Base-by-base conservation (phyloP, 2,113 vertebrate genomes). In the Caranx melampygus region DNA sequence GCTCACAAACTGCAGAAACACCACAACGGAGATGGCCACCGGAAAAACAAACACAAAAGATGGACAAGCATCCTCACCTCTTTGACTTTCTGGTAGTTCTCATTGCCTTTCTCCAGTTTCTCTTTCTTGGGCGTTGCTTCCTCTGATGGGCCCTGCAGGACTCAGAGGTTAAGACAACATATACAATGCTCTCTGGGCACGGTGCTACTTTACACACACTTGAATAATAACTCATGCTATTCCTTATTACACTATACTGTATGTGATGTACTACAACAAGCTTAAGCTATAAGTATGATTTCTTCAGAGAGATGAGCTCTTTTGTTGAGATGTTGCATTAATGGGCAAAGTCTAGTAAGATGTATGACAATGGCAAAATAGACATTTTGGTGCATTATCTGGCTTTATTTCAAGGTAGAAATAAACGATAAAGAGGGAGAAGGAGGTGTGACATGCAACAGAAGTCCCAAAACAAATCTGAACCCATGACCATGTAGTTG, bases 21-120 rank as follows among this genome's bases (percentile, higher is more conserved):
- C 59, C 74, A 15, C 42, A 37, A n/a, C 16, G 0, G 26, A 42
- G n/a, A 63, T 6, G 18, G 54, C 52, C 3, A 72, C 33, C 40
- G 3, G 21, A 35, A 47, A 21, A 34, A 18, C 33, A 8, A 14
- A 21, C 26, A 42, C 8, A 11, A 21, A 44, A 20, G 21, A 49
- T 0, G 2, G 61, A 91, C 92, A 87, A 78, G 35, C 2, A 6
- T 5, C 54, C 92, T 92, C 72, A 99, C 98, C 95, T 97, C 97
- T 89, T 97, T 99, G 79, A 98, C 96, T 64, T 95, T 95, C 93
- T 97, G 96, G 85, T 99, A 99, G 94, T 95, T 99, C 91, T 99
- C 97, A 0, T 96, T 98, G 93, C 95, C 97, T 85, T 97, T 98
- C 78, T 96, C 97, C 71, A 92, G 91, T 0, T 94, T 93, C 4